Evolutionary conservation across 2,888 invertebrate species (phyloP), one percentile per base, ranked within the genome.

Genomic region (Helicoverpa assulta): DNA sequence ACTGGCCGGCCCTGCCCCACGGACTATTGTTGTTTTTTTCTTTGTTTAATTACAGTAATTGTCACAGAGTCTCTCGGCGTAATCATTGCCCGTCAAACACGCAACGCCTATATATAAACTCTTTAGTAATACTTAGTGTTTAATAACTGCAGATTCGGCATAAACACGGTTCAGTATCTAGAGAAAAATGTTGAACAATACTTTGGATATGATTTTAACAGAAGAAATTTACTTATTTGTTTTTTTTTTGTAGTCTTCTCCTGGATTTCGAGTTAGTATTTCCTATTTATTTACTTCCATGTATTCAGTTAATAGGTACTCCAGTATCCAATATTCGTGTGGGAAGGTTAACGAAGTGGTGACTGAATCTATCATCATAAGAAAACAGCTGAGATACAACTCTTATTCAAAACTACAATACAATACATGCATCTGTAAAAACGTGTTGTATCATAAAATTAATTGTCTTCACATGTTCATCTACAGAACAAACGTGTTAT

Each of bases 21-120:
- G 53, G 66, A 76, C 84, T 65, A 86, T 87, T 88, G 85, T 75
- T 60, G 33, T 87, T 80, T 85, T 85, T 85, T 81, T 87, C 47
- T 47, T 6, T 86, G 57, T 78, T 85, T 90, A 89, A 90, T 91
- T 88, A 77, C 86, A 70, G 85, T 85, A 88, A 90, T 91, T 89
- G 87, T 85, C 84, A 67, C 76, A 73, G 67, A 70, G 65, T 70
- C 73, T 79, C 74, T 69, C 71, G 59, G 57, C 61, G 66, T 67
- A 67, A 72, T 76, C 63, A 76, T 81, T 70, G 40, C 43, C 57
- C 74, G 60, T 19, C 66, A 60, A 65, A 78, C 88, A 89, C 89
- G 89, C 87, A 84, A 87, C 70, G 56, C 53, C 77, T 86, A 80
- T 82, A 84, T 84, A 84, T 86, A 85, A 80, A 81, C 78, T 74